Evolutionary conservation across 2,888 invertebrate genomes (phyloP).

Genomic region (Octonoba sinensis): DNA sequence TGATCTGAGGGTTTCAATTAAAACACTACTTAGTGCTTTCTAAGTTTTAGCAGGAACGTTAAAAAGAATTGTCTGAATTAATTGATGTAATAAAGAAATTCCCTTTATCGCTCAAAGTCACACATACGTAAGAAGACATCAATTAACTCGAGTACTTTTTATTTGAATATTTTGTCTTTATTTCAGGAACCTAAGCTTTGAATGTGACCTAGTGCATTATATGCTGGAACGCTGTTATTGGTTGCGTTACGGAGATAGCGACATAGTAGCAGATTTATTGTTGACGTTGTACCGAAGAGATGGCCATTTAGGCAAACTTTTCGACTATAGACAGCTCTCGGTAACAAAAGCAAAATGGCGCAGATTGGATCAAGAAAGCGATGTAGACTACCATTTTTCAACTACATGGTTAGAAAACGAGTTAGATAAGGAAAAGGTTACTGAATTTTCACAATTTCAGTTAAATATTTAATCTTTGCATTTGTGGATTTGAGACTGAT

Average conservation of each 20-base stretch:
- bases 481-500: no score
- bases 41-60: no score
- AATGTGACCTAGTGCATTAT: conserved; percentile 16
- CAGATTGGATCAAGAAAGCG: no score
- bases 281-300: conserved; percentile 10
- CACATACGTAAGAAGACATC: no score
- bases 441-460: not conserved
- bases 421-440: conserved; percentile 4
- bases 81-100: no score
- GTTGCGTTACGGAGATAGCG: conserved; percentile 37
- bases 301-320: conserved; percentile 44
- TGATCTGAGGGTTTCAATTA: no score
- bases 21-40: no score
- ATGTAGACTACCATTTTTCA: not conserved
- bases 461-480: no score
- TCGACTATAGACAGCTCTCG: conserved; percentile 12
- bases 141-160: not conserved
- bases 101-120: no score
- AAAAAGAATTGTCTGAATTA: no score
- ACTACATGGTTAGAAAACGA: conserved; percentile 29
- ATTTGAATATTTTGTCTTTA: not conserved
- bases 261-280: conserved; percentile 28
- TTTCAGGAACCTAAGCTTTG: not conserved
- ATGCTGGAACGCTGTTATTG: conserved; percentile 47
- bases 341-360: not conserved